Base-by-base conservation (phyloP, 2,888 invertebrate species). In the Cotesia congregata region DNA sequence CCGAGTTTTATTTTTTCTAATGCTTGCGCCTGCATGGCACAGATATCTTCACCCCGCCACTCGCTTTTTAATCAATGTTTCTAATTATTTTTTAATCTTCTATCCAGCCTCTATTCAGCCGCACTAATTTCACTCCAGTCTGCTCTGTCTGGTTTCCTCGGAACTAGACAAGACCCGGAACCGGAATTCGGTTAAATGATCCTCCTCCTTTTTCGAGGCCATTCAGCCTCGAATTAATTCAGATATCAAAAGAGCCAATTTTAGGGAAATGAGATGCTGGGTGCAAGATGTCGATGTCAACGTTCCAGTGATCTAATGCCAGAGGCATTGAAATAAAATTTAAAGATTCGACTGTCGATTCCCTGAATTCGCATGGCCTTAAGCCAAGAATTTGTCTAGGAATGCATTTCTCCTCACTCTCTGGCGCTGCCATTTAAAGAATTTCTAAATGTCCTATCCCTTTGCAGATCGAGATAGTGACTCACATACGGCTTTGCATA, bases 11-110 rank as follows among this genome's bases (percentile, higher is more conserved):
- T 50, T 50, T 50, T 50, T 50, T 9, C 12, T 50, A 12, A 50
- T 64, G 67, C 60, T 17, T 17, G 62, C 76, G 79, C 76, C 81
- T 79, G 77, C 78, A 82, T 78, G 78, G 76, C 80, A 79, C 82
- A 81, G 82, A 84, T 84, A 83, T 81, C 61, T 62, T 62, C 60
- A 9, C 6, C 17, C 38, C 9, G 12, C 15, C 72, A 72, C 17
- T 12, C 15, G 7, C 12, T 68, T 68, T 68, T 12, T 12, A 12
- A 12, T 20, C 12, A 9, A 30, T 30, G 38, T 9, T 30, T 30
- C 7, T 30, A 65, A 70, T 6, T 20, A 50, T 12, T 70, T 60
- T 70, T 20, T 62, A 15, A 20, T 62, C 62, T n/a, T 59, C 60
- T 59, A 9, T n/a, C 12, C n/a, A 2, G 9, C 60, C n/a, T 59